A percentile compares a stretch with the other conserved stretches of the same genome.
Conservation (phyloP, 2,113 vertebrate genomes). For the Poicephalus gulielmi region DNA sequence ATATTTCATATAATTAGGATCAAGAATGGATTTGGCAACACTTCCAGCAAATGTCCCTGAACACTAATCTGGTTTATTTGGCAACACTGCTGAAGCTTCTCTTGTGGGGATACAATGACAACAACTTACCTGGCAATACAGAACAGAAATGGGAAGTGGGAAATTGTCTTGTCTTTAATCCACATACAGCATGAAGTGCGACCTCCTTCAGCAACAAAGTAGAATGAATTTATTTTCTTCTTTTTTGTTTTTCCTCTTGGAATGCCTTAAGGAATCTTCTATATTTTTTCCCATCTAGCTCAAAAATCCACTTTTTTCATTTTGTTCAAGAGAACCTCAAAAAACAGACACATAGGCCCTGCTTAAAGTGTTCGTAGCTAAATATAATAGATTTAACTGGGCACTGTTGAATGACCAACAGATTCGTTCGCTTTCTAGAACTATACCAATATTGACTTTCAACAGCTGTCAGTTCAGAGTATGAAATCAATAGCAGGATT, state of each 20-base stretch:
- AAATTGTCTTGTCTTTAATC: slow-evolving; percentile 42
- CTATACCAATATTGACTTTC: neutral
- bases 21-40: slow-evolving; percentile 71
- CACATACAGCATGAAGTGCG: neutral
- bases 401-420: neutral
- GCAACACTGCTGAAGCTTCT: slow-evolving; percentile 52
- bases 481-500: neutral
- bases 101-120: slow-evolving; percentile 60
- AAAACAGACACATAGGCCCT: neutral
- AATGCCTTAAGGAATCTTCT: neutral
- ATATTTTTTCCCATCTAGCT: neutral
- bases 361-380: neutral
- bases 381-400: neutral
- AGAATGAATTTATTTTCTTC: neutral
- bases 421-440: neutral
- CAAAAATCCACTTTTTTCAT: slow-evolving; percentile 1
- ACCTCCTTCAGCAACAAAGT: neutral
- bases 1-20: slow-evolving; percentile 70
- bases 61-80: slow-evolving; percentile 68
- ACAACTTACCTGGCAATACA: slow-evolving; percentile 63
- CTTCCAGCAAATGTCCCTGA: slow-evolving; percentile 58
- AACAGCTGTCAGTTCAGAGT: neutral
- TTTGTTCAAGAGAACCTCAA: neutral
- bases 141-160: slow-evolving; percentile 44
- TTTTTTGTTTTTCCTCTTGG: neutral